Conservation (phyloP, 92 coral and sea anemone species). For the Epizoanthus stellaris region DNA sequence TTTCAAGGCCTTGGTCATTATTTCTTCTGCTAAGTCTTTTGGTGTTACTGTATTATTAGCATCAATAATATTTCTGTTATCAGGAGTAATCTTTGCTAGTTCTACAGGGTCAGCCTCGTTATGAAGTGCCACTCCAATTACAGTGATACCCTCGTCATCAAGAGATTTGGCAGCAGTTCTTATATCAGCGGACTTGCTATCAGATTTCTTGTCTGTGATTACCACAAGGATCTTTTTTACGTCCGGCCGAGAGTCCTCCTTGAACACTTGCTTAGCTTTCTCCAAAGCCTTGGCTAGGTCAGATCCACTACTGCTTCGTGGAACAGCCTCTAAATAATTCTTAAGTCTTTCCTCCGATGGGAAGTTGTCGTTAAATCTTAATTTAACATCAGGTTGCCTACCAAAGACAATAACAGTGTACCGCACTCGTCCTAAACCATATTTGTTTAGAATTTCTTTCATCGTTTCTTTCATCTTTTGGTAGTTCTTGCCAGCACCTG, state of each 20-base stretch:
- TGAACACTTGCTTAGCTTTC: constrained; percentile 63
- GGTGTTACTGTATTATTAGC: constrained; percentile 63
- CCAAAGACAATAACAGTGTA: constrained; percentile 38
- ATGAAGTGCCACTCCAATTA: constrained; percentile 86
- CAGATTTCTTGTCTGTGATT: constrained; percentile 72
- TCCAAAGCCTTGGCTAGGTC: constrained; percentile 70
- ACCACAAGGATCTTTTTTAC: constrained; percentile 81
- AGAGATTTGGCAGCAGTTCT: constrained; percentile 70
- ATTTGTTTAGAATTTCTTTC: constrained; percentile 38
- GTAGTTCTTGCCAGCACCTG: constrained; percentile 34
- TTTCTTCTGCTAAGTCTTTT: constrained; percentile 54
- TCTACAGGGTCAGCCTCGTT: constrained; percentile 72
- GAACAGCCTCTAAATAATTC: constrained; percentile 50
- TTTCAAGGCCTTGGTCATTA: constrained; percentile 64
- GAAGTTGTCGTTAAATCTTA: constrained; percentile 12
- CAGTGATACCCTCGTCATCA: constrained; percentile 71
- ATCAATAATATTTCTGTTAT: constrained; percentile 59
- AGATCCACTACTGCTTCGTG: constrained; percentile 63
- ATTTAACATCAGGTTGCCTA: constrained; percentile 18
- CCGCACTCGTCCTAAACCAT: constrained; percentile 41
- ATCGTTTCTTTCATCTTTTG: constrained; percentile 60
- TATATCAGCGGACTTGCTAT: constrained; percentile 40
- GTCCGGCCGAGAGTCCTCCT: constrained; percentile 64
- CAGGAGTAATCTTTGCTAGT: constrained; percentile 72
- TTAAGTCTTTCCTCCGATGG: constrained; percentile 44